These are phyloP conservation scores for Adelges cooleyi DNA, from an alignment of 1,140 invertebrate species.

Conservation along the genomic window DNA sequence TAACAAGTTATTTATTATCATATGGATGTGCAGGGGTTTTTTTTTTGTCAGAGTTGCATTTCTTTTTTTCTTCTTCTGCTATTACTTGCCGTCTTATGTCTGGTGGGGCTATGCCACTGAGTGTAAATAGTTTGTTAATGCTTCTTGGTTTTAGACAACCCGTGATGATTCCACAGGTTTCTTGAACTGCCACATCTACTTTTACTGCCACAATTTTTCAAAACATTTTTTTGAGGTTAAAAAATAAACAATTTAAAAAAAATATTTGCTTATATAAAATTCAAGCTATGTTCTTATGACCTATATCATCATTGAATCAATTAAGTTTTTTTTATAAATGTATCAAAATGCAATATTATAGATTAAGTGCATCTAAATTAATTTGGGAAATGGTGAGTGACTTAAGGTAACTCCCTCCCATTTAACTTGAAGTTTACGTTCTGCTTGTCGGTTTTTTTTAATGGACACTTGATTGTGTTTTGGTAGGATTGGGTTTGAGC, in stretches of 20 bases:
- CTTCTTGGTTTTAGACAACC: slow-evolving; percentile 16
- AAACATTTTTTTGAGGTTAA: too few species aligned
- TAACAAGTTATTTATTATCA: too few species aligned
- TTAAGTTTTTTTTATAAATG: too few species aligned
- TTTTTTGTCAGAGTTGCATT: too few species aligned
- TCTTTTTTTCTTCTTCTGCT: neutral
- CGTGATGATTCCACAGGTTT: slow-evolving; percentile 1
- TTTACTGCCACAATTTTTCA: neutral
- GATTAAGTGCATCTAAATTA: neutral
- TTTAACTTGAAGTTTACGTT: neutral
- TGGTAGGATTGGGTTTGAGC: neutral
- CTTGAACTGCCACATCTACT: slow-evolving; percentile 16
- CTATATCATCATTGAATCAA: too few species aligned
- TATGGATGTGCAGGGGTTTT: too few species aligned
- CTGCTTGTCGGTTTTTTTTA: slow-evolving; percentile 9
- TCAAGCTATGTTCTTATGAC: neutral
- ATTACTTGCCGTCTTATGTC: neutral
- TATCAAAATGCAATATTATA: too few species aligned
- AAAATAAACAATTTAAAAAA: too few species aligned
- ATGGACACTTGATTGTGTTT: neutral
- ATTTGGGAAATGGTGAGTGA: neutral
- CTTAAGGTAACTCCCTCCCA: neutral
- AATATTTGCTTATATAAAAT: too few species aligned
- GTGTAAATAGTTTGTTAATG: neutral
- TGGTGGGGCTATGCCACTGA: slow-evolving; percentile 2